These are phyloP conservation scores for Cacatua alba DNA, from an alignment of 2,113 vertebrate species.

Conservation along the genomic window DNA sequence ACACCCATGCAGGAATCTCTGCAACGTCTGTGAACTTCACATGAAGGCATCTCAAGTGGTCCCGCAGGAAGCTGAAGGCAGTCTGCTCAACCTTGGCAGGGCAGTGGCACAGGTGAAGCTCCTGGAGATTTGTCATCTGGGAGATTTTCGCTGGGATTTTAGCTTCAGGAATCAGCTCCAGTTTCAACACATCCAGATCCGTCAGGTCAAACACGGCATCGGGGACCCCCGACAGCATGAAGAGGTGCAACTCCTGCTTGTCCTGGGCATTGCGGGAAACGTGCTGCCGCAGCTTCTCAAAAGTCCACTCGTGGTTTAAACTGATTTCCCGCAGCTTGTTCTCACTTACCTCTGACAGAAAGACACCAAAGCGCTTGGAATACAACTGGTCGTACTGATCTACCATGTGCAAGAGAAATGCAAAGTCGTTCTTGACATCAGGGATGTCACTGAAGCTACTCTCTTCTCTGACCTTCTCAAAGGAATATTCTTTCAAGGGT, in stretches of 20 bases:
- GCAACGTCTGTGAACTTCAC: slow-evolving; percentile 98
- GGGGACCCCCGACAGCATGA: slow-evolving; percentile 94
- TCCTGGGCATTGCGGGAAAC: slow-evolving; percentile 92
- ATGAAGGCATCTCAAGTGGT: slow-evolving; percentile 96
- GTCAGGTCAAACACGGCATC: slow-evolving; percentile 96
- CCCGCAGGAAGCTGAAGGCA: slow-evolving; percentile 95
- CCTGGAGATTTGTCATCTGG: slow-evolving; percentile 95
- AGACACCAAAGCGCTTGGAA: slow-evolving; percentile 96
- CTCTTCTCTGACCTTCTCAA: slow-evolving; percentile 96
- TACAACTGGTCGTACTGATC: slow-evolving; percentile 97
- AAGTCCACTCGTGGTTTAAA: slow-evolving; percentile 97
- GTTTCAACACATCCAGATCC: slow-evolving; percentile 91
- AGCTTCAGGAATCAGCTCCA: slow-evolving; percentile 95
- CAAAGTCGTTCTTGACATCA: slow-evolving; percentile 98
- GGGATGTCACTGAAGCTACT: slow-evolving; percentile 99
- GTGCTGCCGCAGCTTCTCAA: slow-evolving; percentile 93
- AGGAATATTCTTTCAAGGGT: slow-evolving; percentile 96
- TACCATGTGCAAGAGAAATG: slow-evolving; percentile 97
- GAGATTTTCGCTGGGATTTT: slow-evolving; percentile 96
- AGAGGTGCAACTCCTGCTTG: slow-evolving; percentile 92
- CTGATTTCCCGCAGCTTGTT: slow-evolving; percentile 96
- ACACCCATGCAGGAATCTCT: slow-evolving; percentile 97
- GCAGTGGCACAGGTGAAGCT: slow-evolving; percentile 96
- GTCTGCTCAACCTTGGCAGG: slow-evolving; percentile 97
- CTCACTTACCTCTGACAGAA: slow-evolving; percentile 96